These are phyloP conservation scores for Prinia subflava DNA, from an alignment of 2,113 vertebrate genomes.

Conservation along the genomic window DNA sequence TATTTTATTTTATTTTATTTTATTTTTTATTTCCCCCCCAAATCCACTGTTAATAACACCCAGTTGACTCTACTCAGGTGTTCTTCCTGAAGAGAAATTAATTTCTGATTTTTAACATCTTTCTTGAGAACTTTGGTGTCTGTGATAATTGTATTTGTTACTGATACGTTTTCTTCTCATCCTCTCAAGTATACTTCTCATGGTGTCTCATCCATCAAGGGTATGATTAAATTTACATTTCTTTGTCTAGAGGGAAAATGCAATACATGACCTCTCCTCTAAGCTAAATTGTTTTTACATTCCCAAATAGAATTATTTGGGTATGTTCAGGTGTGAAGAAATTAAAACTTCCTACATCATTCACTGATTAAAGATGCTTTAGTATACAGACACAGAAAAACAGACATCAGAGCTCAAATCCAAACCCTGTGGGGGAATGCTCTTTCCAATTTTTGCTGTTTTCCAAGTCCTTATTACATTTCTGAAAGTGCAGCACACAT, in stretches of 20 bases:
- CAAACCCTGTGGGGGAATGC: background rate
- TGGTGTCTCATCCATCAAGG: background rate
- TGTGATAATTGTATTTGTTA: background rate
- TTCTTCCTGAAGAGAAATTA: background rate
- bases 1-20: too few relatives aligned
- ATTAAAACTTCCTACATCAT: background rate
- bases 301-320: background rate
- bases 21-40: rapidly evolving
- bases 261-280: background rate
- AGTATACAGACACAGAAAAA: background rate
- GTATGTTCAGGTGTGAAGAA: background rate
- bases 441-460: background rate
- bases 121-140: background rate
- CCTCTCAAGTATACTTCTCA: background rate
- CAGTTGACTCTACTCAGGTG: background rate
- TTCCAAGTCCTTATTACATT: background rate
- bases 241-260: background rate
- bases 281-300: background rate
- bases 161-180: background rate
- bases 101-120: background rate
- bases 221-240: background rate
- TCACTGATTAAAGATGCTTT: background rate
- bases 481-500: background rate
- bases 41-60: background rate
- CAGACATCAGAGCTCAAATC: background rate